Evolutionary conservation across 2,888 invertebrate genomes (phyloP), one percentile per base, ranked within the genome.

Genomic region (Quadroppia sp.): DNA sequence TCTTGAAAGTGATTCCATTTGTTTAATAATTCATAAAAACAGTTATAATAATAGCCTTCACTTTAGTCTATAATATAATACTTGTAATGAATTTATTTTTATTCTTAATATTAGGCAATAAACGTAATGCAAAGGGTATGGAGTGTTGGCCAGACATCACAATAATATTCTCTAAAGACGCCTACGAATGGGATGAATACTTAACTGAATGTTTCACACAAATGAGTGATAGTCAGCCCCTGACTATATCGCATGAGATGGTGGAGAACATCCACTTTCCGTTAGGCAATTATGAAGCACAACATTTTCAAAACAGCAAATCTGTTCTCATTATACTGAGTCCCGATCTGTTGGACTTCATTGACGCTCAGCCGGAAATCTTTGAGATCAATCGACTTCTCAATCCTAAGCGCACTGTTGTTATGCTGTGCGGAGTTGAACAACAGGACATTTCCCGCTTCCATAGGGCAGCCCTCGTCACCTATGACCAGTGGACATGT

Each of bases 401-500:
- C 75, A 86, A 87, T 79, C 85, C 88, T 0, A 90, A 90, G 76
- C 88, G 90, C 79, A 88, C 91, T 15, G 83, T 93, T 75, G 90
- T 90, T 13, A 89, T 93, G 85, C 84, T 92, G 79, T 84, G 93
- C 40, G 92, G 92, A 0, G 90, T 92, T 0, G 40, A 61, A 25
- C 87, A 88, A 74, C 91, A 90, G 86, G 78, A 89, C 79, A 84
- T 92, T 64, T 86, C 87, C 74, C 87, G 89, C 72, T 85, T 86
- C 76, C 90, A 91, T 79, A 87, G 86, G 81, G 87, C 87, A 83
- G 88, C 89, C 89, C 83, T 90, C 78, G 87, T 89, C 2, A 87
- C 87, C 64, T 91, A 89, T 81, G 87, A 88, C 75, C 88, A 89
- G 80, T 93, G 92, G 92, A 88, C 88, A 75, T 88, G 90, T 81